Evolutionary conservation across 2,113 vertebrate genomes (phyloP), one percentile per base, ranked within the genome.

Genomic region (Myxocyprinus asiaticus): DNA sequence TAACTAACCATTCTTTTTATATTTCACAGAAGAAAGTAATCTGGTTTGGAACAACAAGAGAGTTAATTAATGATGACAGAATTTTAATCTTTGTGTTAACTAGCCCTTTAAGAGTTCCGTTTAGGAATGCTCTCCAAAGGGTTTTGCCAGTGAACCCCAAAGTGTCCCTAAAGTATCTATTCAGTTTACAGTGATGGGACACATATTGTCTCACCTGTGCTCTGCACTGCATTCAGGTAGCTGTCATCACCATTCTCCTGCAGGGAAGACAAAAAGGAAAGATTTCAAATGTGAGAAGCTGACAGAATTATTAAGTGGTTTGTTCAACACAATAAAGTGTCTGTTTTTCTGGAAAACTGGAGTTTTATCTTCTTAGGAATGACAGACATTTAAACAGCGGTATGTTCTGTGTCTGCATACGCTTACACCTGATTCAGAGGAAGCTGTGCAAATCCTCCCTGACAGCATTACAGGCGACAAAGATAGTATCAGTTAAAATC

Each of bases 181-280:
- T 55, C 11, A 55, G 11, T 58, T 58, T 15, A 56, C 55, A 56
- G 14, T 2, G 11, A 72, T 9, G 51, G 5, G 10, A 65, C 17
- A n/a, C 50, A 67, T 56, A 70, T 76, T 58, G 10, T 68, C 91
- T 85, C 86, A 94, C 93, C 93, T 89, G 92, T 91, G 87, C 90
- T 92, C 88, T 92, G 91, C 85, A 94, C 91, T 76, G 91, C 89
- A 59, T 94, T 93, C 84, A 93, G 85, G 85, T 93, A 93, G 74
- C 90, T 92, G 87, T 93, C 93, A 80, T 93, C 91, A 64, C 90
- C 82, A 80, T 91, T 90, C 78, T 91, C 90, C 93, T 93, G 85
- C 85, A 89, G 78, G 67, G 42, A 77, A 62, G 33, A 56, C 73
- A 48, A n/a, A 8, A 15, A 45, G 22, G 22, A 74, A 47, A 4